Conservation (phyloP, 2,113 vertebrate species). For the Cyprinodon brontotheroides region DNA sequence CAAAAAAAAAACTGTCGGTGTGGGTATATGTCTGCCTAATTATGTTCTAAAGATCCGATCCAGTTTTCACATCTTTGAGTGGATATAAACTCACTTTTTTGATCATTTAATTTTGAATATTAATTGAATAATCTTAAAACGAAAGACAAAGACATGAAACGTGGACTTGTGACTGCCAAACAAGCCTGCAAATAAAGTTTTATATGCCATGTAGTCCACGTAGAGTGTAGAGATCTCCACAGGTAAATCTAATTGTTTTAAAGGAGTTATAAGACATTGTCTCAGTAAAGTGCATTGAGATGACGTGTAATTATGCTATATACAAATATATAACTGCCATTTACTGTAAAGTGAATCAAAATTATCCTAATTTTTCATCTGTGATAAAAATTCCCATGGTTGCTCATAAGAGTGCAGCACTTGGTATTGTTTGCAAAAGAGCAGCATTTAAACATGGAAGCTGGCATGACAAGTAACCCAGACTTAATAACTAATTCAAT, state of each 20-base stretch:
- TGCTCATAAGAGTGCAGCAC: too few species aligned
- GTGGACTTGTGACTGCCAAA: conserved; percentile 35
- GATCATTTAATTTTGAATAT: neutral
- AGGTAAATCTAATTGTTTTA: conserved; percentile 20
- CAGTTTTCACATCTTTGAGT: conserved; percentile 22
- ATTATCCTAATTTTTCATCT: too few species aligned
- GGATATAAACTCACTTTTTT: conserved; percentile 54
- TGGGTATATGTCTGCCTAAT: conserved; percentile 18
- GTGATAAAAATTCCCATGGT: too few species aligned
- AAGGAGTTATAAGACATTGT: neutral
- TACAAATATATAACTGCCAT: too few species aligned
- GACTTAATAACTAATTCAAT: too few species aligned
- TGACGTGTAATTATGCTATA: too few species aligned
- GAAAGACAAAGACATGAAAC: neutral
- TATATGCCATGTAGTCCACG: conserved; percentile 56
- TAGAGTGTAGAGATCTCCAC: conserved; percentile 43
- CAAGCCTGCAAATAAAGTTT: conserved; percentile 33
- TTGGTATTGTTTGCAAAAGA: too few species aligned
- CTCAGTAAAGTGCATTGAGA: too few species aligned
- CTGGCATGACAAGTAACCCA: too few species aligned
- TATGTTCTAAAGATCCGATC: conserved; percentile 22
- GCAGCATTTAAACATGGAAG: too few species aligned
- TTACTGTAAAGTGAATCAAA: too few species aligned
- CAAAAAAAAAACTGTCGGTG: conserved; percentile 25
- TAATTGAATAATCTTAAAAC: too few species aligned